Evolutionary conservation across 2,888 invertebrate species (phyloP).

Genomic region (Cephus runcator): DNA sequence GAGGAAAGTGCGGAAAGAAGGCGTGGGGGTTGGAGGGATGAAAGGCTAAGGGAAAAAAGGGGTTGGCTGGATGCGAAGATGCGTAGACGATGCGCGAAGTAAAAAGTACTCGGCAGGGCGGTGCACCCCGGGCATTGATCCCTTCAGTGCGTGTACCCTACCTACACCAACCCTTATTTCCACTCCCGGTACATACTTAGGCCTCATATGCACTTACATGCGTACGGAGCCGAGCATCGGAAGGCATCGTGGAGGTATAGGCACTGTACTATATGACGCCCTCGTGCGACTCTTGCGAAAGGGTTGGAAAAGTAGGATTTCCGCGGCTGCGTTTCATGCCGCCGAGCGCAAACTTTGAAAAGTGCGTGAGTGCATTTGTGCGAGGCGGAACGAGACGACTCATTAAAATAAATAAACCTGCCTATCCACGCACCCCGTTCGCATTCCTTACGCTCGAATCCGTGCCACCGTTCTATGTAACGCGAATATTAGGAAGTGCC

Average conservation of each 20-base stretch:
- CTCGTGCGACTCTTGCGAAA: constrained; percentile 41
- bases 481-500: constrained; percentile 23
- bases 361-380: constrained; percentile 40
- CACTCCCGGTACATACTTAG: constrained; percentile 14
- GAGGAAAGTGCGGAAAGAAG: constrained; percentile 20
- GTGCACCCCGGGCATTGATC: constrained; percentile 64
- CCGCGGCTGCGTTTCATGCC: constrained; percentile 28
- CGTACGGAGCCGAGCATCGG: constrained; percentile 50
- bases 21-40: constrained; percentile 29
- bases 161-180: constrained; percentile 32
- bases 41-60: constrained; percentile 31
- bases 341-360: constrained; percentile 34
- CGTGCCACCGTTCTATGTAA: constrained; percentile 19
- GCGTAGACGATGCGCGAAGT: constrained; percentile 54
- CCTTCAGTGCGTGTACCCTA: constrained; percentile 38
- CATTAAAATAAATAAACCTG: constrained; percentile 58
- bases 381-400: constrained; percentile 40
- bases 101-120: constrained; percentile 56
- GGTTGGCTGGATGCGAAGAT: constrained; percentile 56
- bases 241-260: neutral
- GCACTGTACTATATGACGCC: constrained; percentile 11
- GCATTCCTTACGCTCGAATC: constrained; percentile 27
- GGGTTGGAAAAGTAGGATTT: constrained; percentile 48
- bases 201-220: constrained; percentile 44
- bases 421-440: constrained; percentile 28